Conservation (phyloP, 2,797 vertebrate species). For the Florisuga fusca region DNA sequence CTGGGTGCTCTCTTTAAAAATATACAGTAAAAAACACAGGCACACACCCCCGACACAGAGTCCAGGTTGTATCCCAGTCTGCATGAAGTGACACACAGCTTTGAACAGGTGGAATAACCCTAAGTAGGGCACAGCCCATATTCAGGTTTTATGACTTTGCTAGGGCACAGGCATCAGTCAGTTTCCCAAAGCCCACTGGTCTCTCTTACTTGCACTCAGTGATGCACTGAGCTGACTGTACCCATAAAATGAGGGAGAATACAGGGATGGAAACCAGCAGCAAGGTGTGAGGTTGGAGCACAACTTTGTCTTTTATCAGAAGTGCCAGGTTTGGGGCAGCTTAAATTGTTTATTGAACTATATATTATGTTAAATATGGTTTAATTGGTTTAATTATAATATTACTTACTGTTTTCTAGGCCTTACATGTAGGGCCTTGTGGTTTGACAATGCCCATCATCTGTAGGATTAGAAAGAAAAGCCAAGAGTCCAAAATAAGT, state of each 20-base stretch:
- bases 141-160: neutral
- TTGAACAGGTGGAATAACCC: neutral
- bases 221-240: neutral
- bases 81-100: neutral
- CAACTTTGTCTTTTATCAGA: neutral
- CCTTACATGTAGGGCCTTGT: neutral
- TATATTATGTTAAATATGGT: neutral
- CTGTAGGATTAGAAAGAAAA: neutral
- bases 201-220: neutral
- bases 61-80: neutral
- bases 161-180: neutral
- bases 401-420: neutral
- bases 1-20: slow-evolving; percentile 56
- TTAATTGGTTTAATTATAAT: neutral
- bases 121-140: slow-evolving; percentile 20
- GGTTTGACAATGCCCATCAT: neutral
- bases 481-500: neutral
- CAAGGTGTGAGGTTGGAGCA: neutral
- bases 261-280: neutral
- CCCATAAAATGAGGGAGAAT: neutral
- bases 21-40: slow-evolving; percentile 8
- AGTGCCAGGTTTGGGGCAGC: neutral
- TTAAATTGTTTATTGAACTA: neutral
- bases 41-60: neutral
- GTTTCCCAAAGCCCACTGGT: slow-evolving; percentile 15